phyloP scores from a whole-genome alignment of 2,888 invertebrate genomes.

The Rhynchonema sp. region DNA sequence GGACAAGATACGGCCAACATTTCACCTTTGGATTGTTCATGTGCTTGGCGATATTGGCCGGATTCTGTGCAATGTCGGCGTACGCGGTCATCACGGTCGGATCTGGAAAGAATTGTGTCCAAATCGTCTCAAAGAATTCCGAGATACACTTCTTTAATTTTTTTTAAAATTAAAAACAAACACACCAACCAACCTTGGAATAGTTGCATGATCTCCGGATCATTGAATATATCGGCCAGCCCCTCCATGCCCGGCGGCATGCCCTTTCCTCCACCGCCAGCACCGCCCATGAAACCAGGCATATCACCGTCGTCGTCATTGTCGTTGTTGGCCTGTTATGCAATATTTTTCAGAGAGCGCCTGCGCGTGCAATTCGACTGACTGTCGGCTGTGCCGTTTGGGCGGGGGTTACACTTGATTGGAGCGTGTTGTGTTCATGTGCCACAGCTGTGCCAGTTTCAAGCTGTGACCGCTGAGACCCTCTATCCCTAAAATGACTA shows the following conservation, averaged over 20 bases:
- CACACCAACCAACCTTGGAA: slow-evolving; percentile 3
- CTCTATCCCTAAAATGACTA: too few relatives aligned
- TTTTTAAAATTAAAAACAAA: not conserved
- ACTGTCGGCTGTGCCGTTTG: too few relatives aligned
- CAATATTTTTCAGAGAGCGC: too few relatives aligned
- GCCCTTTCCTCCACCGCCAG: slow-evolving; percentile 12
- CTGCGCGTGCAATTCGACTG: too few relatives aligned
- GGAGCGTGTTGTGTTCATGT: too few relatives aligned
- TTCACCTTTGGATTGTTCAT: slow-evolving; percentile 34
- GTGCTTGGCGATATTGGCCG: slow-evolving; percentile 64
- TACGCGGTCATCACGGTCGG: slow-evolving; percentile 59
- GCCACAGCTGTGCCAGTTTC: too few relatives aligned
- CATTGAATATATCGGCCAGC: slow-evolving; percentile 15
- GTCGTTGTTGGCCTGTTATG: too few relatives aligned
- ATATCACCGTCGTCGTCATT: not conserved
- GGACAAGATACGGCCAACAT: not conserved
- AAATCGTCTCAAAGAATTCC: too few relatives aligned
- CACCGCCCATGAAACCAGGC: not conserved
- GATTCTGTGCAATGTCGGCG: slow-evolving; percentile 59
- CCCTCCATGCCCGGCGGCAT: slow-evolving; percentile 34
- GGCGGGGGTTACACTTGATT: too few relatives aligned
- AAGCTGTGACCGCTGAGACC: too few relatives aligned
- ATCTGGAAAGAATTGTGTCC: too few relatives aligned
- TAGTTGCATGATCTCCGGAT: slow-evolving; percentile 15
- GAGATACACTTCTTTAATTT: not conserved